phyloP scores from a whole-genome alignment of 2,888 invertebrate genomes.

The Trichogramma dendrolimi region DNA sequence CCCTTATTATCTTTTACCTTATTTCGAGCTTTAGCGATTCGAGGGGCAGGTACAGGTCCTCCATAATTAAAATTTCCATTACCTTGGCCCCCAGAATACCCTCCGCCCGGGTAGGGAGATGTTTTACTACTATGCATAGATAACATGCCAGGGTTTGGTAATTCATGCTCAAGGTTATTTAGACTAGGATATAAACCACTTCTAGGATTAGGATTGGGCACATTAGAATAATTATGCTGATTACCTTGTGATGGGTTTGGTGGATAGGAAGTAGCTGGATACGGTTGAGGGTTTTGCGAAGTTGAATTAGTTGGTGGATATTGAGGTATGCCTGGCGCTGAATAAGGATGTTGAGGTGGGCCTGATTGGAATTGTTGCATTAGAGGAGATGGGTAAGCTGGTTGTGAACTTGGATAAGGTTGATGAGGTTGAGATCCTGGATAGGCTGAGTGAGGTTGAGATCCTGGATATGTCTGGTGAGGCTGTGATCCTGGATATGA shows the following conservation, averaged over 20 bases:
- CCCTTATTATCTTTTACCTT: conserved; percentile 44
- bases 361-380: conserved; percentile 24
- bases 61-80: conserved; percentile 36
- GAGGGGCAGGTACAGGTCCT: conserved; percentile 42
- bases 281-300: background rate
- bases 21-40: conserved; percentile 33
- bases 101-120: conserved; percentile 37
- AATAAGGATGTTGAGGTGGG: conserved; percentile 19
- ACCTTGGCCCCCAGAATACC: conserved; percentile 47
- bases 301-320: conserved; percentile 9
- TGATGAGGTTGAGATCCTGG: conserved; percentile 8
- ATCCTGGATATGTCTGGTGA: conserved; percentile 15
- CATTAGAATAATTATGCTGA: conserved; percentile 5
- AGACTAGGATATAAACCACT: conserved; percentile 33
- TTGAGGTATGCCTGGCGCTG: conserved; percentile 12
- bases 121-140: conserved; percentile 26
- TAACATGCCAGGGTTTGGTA: conserved; percentile 27
- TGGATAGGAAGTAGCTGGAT: background rate
- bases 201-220: conserved; percentile 16
- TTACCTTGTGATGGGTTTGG: conserved; percentile 4
- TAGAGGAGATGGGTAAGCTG: conserved; percentile 30
- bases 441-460: conserved; percentile 24
- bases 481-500: conserved; percentile 24
- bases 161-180: conserved; percentile 15
- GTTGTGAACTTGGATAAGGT: conserved; percentile 23